phyloP scores from a whole-genome alignment of 2,113 vertebrate genomes.

The Burhinus oedicnemus region DNA sequence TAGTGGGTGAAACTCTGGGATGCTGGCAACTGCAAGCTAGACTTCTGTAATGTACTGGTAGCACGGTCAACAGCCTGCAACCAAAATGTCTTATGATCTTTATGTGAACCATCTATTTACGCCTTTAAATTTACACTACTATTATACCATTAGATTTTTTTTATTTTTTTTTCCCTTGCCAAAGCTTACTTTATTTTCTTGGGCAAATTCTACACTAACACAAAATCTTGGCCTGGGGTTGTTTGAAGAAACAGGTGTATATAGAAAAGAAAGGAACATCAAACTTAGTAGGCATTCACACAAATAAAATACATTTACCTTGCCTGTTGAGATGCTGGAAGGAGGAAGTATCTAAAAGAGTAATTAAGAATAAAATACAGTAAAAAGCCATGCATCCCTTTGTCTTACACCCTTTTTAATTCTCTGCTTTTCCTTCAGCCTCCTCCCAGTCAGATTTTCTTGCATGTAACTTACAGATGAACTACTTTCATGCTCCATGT shows the following conservation, averaged over 20 bases:
- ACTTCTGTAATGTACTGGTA: conserved; percentile 6
- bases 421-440: not conserved
- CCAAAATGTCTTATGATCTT: conserved; percentile 2
- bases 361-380: not conserved
- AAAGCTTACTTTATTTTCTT: conserved; percentile 5
- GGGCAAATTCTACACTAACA: not conserved
- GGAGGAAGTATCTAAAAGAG: not conserved
- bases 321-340: not conserved
- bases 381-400: not conserved
- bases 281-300: not conserved
- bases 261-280: not conserved
- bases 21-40: conserved; percentile 25
- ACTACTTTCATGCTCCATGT: not conserved
- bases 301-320: not conserved
- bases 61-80: conserved; percentile 18
- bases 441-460: not conserved
- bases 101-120: not conserved
- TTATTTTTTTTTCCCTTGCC: not conserved
- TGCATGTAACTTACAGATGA: not conserved
- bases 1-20: conserved; percentile 33
- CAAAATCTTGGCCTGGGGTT: not conserved
- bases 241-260: not conserved
- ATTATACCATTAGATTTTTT: not conserved
- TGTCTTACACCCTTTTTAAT: not conserved
- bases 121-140: not conserved